Base-by-base conservation (phyloP, 1,140 invertebrate species). In the Potamilus streckersoni region DNA sequence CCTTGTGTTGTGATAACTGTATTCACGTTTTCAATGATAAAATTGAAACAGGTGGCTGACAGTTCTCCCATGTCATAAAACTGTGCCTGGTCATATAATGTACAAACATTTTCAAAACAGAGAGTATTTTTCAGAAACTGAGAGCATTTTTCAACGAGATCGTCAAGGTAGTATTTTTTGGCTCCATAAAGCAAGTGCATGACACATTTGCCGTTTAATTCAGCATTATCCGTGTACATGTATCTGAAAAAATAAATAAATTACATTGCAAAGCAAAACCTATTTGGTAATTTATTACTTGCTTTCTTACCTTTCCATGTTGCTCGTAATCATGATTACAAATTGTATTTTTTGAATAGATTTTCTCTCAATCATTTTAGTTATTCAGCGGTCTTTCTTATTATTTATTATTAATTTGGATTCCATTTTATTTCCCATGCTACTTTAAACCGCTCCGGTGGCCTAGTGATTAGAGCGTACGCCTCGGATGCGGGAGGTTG, bases 11-110 rank as follows among this genome's bases (percentile, higher is more conserved):
- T n/a, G 23, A 77, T 72, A 17, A 77, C 70, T 56, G 68, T 69
- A 67, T 77, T 77, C 8, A 71, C 70, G 58, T 77, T 77, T 66
- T 69, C 73, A 56, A 65, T 72, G 23, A 77, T 77, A n/a, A 77
- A 77, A 6, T 77, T 71, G 13, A 77, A 60, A 69, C 69, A 72
- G 19, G 62, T 77, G 12, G 65, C 59, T 55, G 72, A 58, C 23
- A 77, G 31, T n/a, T 72, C 5, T 31, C 73, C 70, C 75, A 77
- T 77, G 15, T 77, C 63, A 60, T 77, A 77, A 55, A 77, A 73
- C 27, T 27, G 23, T 4, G 75, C 63, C 38, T 77, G 75, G 23
- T 77, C 73, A 61, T 61, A 77, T 58, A 77, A 61, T 0, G 75
- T 72, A 55, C 75, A 77, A 12, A 70, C 75, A 60, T 77, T 77